phyloP scores from a whole-genome alignment of 2,113 vertebrate genomes.

The Ariopsis seemanni region DNA sequence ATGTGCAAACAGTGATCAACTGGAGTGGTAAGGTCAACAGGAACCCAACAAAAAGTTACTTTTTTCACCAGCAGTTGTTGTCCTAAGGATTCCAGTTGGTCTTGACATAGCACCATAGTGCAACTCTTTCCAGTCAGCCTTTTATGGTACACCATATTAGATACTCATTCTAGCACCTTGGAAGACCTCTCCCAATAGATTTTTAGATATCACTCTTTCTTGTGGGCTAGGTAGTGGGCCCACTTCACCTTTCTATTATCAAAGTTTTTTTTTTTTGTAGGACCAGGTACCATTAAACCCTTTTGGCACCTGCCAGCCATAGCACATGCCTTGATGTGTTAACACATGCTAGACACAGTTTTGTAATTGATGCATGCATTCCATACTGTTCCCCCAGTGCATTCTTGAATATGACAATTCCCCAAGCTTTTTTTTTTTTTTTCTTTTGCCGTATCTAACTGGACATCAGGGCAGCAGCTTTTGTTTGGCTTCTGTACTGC shows the following conservation, averaged over 20 bases:
- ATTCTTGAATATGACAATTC: background rate
- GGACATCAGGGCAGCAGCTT: background rate
- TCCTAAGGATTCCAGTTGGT: background rate
- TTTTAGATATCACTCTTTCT: background rate
- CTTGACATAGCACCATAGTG: too few relatives aligned
- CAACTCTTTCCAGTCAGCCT: too few relatives aligned
- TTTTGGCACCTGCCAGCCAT: background rate
- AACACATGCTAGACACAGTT: background rate
- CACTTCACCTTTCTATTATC: background rate
- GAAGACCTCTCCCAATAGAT: background rate
- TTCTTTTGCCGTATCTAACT: background rate
- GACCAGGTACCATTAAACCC: background rate
- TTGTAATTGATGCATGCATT: background rate
- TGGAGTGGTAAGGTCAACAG: background rate
- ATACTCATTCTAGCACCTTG: background rate
- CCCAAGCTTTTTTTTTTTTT: too few relatives aligned
- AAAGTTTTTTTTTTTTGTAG: background rate
- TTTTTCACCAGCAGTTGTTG: background rate
- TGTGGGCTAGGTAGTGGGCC: background rate
- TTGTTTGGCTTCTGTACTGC: background rate
- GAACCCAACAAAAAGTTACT: background rate
- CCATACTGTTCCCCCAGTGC: background rate
- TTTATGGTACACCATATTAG: background rate
- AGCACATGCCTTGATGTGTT: background rate
- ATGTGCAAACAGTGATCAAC: background rate